phyloP scores from a whole-genome alignment of 2,888 invertebrate species.

The Platycheirus albimanus region DNA sequence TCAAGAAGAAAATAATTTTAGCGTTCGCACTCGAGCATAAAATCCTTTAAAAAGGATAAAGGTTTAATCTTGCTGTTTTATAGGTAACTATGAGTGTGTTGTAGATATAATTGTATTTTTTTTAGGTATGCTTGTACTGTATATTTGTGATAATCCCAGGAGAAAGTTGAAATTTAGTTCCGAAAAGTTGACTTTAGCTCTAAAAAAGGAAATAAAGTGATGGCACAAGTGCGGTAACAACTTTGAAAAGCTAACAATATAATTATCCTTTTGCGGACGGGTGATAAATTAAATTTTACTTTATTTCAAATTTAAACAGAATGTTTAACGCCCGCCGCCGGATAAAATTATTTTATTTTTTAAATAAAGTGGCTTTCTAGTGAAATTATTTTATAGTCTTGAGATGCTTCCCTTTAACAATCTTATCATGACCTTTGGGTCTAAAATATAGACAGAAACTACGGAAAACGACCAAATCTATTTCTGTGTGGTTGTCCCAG shows the following conservation, averaged over 20 bases:
- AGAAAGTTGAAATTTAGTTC: constrained; percentile 44
- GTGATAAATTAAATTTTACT: constrained; percentile 9
- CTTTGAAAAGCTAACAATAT: constrained; percentile 24
- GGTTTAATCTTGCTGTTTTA: neutral
- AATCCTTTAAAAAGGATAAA: constrained; percentile 16
- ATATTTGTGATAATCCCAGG: constrained; percentile 11
- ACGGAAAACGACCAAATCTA: too few relatives aligned
- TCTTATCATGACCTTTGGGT: too few relatives aligned
- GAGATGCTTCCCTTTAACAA: too few relatives aligned
- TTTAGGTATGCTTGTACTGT: neutral
- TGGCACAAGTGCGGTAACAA: constrained; percentile 22
- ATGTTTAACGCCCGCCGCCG: too few relatives aligned
- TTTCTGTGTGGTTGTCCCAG: too few relatives aligned
- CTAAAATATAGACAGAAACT: too few relatives aligned
- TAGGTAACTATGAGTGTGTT: neutral
- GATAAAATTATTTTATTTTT: too few relatives aligned
- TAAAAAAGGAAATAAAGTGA: neutral
- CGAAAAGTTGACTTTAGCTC: constrained; percentile 18
- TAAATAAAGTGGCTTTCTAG: too few relatives aligned
- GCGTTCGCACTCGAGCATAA: constrained; percentile 1
- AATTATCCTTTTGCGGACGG: constrained; percentile 17
- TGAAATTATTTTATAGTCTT: too few relatives aligned
- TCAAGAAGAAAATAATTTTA: constrained; percentile 46
- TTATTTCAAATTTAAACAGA: constrained; percentile 5
- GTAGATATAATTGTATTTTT: too few relatives aligned